A percentile compares a stretch with the other conserved stretches of the same genome.
Conservation (phyloP, 2,888 invertebrate species). For the Xanthia icteritia region DNA sequence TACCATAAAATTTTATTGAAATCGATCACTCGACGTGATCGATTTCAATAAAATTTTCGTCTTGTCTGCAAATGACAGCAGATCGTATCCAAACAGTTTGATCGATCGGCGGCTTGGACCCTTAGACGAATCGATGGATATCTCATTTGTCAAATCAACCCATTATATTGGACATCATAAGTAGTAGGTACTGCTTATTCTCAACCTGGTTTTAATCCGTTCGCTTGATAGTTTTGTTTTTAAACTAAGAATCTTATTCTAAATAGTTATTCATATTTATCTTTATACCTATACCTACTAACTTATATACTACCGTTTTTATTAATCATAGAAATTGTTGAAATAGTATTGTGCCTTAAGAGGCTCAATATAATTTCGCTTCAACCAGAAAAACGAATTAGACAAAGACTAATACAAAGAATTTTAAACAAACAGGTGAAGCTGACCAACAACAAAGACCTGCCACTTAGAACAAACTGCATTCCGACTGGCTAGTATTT, state of each 20-base stretch:
- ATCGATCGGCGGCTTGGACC: conserved; percentile 33
- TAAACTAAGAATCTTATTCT: not conserved
- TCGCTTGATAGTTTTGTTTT: not conserved
- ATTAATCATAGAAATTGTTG: not conserved
- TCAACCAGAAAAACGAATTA: not conserved
- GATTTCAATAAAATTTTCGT: conserved; percentile 41
- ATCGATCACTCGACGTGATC: too few species aligned
- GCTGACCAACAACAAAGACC: conserved; percentile 13
- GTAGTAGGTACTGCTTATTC: not conserved
- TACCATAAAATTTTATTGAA: not conserved
- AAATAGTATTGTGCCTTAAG: not conserved
- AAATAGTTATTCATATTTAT: not conserved
- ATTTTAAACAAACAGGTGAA: not conserved
- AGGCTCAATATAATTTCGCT: not conserved
- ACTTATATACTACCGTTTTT: not conserved
- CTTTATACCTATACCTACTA: not conserved
- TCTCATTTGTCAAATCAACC: conserved; percentile 39
- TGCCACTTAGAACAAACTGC: conserved; percentile 27
- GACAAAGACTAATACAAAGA: not conserved
- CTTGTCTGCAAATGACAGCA: conserved; percentile 12
- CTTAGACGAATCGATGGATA: conserved; percentile 32
- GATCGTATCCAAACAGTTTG: conserved; percentile 49
- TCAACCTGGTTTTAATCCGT: not conserved
- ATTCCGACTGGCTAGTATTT: conserved; percentile 37
- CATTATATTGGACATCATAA: not conserved